Base-by-base conservation (phyloP, 2,797 vertebrate species). In the Oryzias dopingdopingensis region DNA sequence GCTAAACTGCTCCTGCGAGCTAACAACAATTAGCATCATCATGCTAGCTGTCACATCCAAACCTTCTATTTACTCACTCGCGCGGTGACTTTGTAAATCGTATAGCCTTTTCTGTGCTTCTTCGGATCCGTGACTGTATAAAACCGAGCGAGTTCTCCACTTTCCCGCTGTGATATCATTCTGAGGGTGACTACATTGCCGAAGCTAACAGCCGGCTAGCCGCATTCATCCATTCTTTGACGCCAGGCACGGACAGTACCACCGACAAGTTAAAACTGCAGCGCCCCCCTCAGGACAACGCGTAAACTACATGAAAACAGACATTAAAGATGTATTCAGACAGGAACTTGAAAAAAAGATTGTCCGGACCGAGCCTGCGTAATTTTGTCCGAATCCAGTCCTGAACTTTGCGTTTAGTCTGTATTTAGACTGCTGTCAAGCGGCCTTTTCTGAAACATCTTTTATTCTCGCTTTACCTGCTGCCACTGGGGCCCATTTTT, bases 71-170 rank as follows among this genome's bases (percentile, higher is more conserved):
- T 43, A 92, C 96, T 95, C 86, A 98, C 96, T 93, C 94, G 91
- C 42, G 96, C 96, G 42, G 96, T 98, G 80, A 99, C 96, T 91
- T 95, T 96, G 89, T 99, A 99, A 45, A 98, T 93, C n/a, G 96
- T 98, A 62, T 97, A 94, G 37, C 96, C 96, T 86, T 92, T 94
- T 50, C 89, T 86, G 76, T 98, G 96, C 67, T 92, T 95, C 75
- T 92, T 93, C 23, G 96, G 95, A 26, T 99, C 95, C 5, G 94
- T 97, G 76, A 98, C 96, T 53, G 96, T 98, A 89, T 97, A 99
- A 92, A 99, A 98, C 18, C 96, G 95, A 88, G 95, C 96, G 77
- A 97, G 84, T 72, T 97, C 95, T 82, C 93, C 94, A 79, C 81
- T 92, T 71, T 94, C 94, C 88, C 92, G 84, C 84, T 94, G 90